Evolutionary conservation across 2,888 invertebrate species (phyloP).

Genomic region (Habrosyne pyritoides): DNA sequence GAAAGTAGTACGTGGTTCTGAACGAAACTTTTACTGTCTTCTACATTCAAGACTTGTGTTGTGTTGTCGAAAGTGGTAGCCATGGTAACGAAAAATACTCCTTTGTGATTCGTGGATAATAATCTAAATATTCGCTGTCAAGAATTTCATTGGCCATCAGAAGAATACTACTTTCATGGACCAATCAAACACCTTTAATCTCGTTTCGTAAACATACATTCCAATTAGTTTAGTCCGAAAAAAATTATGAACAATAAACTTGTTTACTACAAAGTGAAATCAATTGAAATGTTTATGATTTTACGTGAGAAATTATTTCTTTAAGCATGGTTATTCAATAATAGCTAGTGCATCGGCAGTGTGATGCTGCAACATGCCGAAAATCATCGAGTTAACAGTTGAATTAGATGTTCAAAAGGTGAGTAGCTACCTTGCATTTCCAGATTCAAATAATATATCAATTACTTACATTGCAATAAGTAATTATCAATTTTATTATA

Average conservation of each 20-base stretch:
- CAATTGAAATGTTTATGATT: background rate
- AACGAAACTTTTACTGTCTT: too few species aligned
- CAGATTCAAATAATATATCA: background rate
- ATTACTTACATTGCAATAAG: background rate
- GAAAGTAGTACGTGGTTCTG: too few species aligned
- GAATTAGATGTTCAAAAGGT: slow-evolving; percentile 84
- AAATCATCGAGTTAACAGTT: slow-evolving; percentile 83
- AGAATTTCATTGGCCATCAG: background rate
- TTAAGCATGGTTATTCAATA: background rate
- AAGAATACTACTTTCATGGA: background rate
- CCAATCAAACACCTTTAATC: background rate
- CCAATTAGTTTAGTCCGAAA: background rate
- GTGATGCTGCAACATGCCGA: slow-evolving; percentile 65
- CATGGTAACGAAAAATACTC: background rate
- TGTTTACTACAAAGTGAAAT: background rate
- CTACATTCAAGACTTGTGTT: too few species aligned
- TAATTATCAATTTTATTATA: too few species aligned
- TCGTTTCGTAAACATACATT: too few species aligned
- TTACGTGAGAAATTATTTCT: background rate
- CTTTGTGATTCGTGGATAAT: background rate
- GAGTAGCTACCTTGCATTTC: slow-evolving; percentile 31
- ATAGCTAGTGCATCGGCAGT: background rate
- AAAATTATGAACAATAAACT: background rate
- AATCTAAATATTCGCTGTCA: background rate
- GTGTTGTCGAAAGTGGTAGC: background rate